Base-by-base conservation (phyloP, 2,113 vertebrate species). In the Chionomys nivalis region DNA sequence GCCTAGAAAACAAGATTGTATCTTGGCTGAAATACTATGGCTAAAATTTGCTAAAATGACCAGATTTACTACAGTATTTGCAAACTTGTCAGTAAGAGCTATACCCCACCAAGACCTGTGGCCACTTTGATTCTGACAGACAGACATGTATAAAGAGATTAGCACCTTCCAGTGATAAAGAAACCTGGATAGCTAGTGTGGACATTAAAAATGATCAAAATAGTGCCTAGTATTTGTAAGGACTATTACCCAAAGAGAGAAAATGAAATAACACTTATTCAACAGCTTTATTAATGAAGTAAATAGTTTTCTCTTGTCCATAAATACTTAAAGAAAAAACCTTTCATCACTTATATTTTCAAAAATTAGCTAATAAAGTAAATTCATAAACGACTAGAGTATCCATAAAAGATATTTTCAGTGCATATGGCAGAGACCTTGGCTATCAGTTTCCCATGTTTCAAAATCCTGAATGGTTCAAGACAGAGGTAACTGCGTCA, bases 161-260 rank as follows among this genome's bases (percentile, higher is more conserved):
- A 91, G 13, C 8, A 93, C 26, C 2, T 42, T 55, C 88, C 33
- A 75, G 52, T 12, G 39, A 86, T 91, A 33, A 92, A 93, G 39
- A 93, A 92, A 89, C 8, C 39, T 36, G 49, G 12, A 12, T 42
- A 93, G 72, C 42, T 86, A 86, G 86, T 73, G 47, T 91, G 68
- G 6, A 86, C 23, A 77, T 76, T 94, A 90, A 75, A 26, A 73
- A 72, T 28, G 42, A 89, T 28, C 10, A 93, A 87, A 96, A 89
- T 58, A 77, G 81, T 52, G 12, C 23, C 39, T 26, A 90, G 1
- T 3, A 82, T 91, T 89, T 91, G 2, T 65, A 75, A 33, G 19
- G 66, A 93, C n/a, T 78, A 92, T 92, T 96, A 90, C 39, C 6
- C 47, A 92, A 26, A 65, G 0, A 68, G 3, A 90, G 31, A 91